Conservation (phyloP, 2,797 vertebrate species). For the Myotis planiceps region DNA sequence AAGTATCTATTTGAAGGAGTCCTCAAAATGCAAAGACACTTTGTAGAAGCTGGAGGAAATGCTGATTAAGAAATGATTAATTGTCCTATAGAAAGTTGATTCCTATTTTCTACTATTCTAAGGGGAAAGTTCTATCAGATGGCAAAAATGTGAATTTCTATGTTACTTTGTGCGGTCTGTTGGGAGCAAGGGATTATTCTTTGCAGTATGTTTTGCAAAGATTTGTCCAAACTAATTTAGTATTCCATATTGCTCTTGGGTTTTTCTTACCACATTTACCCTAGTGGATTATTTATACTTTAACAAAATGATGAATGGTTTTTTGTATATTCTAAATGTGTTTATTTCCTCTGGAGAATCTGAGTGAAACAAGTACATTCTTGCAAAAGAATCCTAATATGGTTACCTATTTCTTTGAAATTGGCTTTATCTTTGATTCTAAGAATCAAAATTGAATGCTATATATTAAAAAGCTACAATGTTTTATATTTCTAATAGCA, state of each 20-base stretch:
- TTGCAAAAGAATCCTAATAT: conserved; percentile 61
- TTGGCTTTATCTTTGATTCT: conserved; percentile 69
- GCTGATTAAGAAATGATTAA: conserved; percentile 9
- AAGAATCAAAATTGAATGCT: conserved; percentile 70
- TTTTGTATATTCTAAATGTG: conserved; percentile 72
- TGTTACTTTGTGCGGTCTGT: conserved; percentile 35
- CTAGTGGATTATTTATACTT: conserved; percentile 73
- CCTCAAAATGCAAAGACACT: neutral
- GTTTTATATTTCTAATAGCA: conserved; percentile 71
- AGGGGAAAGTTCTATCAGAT: conserved; percentile 6
- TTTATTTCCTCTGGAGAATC: conserved; percentile 70
- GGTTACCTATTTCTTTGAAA: conserved; percentile 69
- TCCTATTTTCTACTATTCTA: conserved; percentile 29
- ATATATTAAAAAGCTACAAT: conserved; percentile 72
- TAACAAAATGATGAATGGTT: conserved; percentile 73
- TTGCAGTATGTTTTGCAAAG: conserved; percentile 65
- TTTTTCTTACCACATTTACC: conserved; percentile 32
- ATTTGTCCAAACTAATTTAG: conserved; percentile 76
- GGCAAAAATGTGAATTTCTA: conserved; percentile 41
- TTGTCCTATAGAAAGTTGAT: neutral
- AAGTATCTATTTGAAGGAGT: neutral
- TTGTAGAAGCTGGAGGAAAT: neutral
- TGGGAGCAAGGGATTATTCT: conserved; percentile 51
- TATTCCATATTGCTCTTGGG: conserved; percentile 69
- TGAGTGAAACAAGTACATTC: conserved; percentile 62